Conservation (phyloP, 2,797 vertebrate genomes). For the Telmatherina bonti region DNA sequence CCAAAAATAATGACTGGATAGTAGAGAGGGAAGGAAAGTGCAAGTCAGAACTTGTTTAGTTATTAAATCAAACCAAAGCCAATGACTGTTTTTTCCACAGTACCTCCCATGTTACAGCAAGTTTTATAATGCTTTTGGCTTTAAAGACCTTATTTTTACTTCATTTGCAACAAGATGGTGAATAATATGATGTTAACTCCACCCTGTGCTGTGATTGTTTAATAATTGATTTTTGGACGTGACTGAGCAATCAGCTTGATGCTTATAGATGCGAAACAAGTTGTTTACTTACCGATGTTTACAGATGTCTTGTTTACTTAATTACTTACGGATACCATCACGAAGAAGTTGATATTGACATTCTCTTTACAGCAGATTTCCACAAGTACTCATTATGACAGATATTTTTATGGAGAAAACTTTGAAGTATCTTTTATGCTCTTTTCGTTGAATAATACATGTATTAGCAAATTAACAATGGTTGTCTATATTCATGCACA, state of each 20-base stretch:
- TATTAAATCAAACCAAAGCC: constrained; percentile 50
- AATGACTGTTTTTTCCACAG: constrained; percentile 56
- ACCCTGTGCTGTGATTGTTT: constrained; percentile 38
- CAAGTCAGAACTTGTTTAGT: constrained; percentile 49
- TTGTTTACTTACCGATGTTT: too few species aligned
- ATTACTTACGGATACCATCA: constrained; percentile 22
- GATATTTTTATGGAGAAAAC: constrained; percentile 7
- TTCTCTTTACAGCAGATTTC: constrained; percentile 24
- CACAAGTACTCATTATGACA: constrained; percentile 15
- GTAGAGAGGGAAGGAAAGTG: constrained; percentile 46
- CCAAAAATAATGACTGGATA: constrained; percentile 49
- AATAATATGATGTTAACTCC: constrained; percentile 69
- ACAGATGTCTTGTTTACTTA: too few species aligned
- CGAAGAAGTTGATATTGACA: constrained; percentile 13
- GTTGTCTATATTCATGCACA: constrained; percentile 30
- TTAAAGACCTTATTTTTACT: constrained; percentile 48
- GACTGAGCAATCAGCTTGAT: constrained; percentile 41
- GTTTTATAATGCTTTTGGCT: constrained; percentile 60
- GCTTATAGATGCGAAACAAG: constrained; percentile 27
- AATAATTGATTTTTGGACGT: constrained; percentile 43
- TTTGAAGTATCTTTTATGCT: constrained; percentile 18
- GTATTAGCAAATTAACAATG: constrained; percentile 32
- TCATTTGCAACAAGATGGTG: constrained; percentile 59
- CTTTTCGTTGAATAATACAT: constrained; percentile 24
- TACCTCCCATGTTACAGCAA: constrained; percentile 52